Evolutionary conservation across 2,113 vertebrate species (phyloP), one percentile per base, ranked within the genome.

Genomic region (Rhinogobius similis): DNA sequence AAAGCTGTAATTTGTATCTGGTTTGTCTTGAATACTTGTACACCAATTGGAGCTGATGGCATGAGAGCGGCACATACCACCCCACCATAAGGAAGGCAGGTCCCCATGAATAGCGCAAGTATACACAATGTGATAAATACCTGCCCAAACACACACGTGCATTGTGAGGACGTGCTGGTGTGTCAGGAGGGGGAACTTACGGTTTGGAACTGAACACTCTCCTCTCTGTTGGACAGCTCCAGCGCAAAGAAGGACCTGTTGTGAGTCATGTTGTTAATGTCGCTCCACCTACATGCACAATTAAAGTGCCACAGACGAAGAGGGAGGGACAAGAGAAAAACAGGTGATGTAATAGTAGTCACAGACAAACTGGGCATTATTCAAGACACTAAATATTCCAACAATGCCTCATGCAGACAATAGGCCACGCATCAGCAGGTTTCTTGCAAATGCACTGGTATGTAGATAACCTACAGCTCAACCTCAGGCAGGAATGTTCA

Each of bases 181-280:
- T 67, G 76, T 63, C 81, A 62, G 65, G 65, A 72, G 65, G 20
- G 36, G 75, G 76, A 79, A 95, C 96, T 97, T 88, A 99, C 98
- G 61, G 97, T 97, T 90, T 99, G 97, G 87, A 98, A 98, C 77
- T 98, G 98, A 87, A 98, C 94, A 80, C 95, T 98, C 82, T 99
- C 98, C 76, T 98, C 98, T 91, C 97, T 97, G 90, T 92, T 98
- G 67, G 94, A 82, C 70, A 99, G 85, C 89, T 99, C 97, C 88
- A 99, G 86, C 0, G 95, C 94, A 0, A 99, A 97, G 85, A 97
- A 97, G 36, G 96, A 98, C 91, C 96, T 99, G 88, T 97, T 99
- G 89, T 99, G 97, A 86, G 95, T 97, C 97, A 99, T 97, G 90
- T 97, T 97, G 73, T 96, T 95, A 87, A 99, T 98, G 82, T 99